Evolutionary conservation across 2,888 invertebrate species (phyloP).

Genomic region (Lampropteryx suffumata): DNA sequence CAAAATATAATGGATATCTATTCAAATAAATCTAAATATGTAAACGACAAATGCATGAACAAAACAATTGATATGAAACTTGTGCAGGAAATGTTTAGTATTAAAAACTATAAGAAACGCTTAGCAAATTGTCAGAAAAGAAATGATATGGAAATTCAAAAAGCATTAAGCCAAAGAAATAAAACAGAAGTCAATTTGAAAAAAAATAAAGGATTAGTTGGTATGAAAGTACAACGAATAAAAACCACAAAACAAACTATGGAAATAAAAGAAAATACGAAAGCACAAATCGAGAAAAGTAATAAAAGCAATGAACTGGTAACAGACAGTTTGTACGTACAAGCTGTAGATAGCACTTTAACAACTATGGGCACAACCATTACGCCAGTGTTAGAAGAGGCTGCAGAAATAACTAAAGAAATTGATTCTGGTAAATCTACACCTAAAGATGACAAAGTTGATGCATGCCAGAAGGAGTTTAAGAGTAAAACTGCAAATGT

Average conservation of each 20-base stretch:
- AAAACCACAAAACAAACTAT: constrained; percentile 6
- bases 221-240: constrained; percentile 43
- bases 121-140: background rate
- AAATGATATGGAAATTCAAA: constrained; percentile 30
- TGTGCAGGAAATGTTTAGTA: background rate
- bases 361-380: background rate
- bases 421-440: background rate
- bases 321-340: background rate
- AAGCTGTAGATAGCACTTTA: constrained; percentile 4
- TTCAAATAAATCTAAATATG: background rate
- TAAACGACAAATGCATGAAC: background rate
- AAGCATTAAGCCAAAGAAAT: constrained; percentile 32
- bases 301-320: background rate
- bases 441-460: background rate
- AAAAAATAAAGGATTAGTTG: constrained; percentile 51
- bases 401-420: background rate
- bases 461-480: background rate
- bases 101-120: background rate
- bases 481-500: background rate
- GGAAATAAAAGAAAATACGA: background rate
- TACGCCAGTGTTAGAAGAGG: background rate
- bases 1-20: background rate
- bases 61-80: background rate
- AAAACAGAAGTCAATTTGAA: constrained; percentile 44
- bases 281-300: background rate